Conservation (phyloP, 2,797 vertebrate species). For the Parauchenoglanis ngamensis region DNA sequence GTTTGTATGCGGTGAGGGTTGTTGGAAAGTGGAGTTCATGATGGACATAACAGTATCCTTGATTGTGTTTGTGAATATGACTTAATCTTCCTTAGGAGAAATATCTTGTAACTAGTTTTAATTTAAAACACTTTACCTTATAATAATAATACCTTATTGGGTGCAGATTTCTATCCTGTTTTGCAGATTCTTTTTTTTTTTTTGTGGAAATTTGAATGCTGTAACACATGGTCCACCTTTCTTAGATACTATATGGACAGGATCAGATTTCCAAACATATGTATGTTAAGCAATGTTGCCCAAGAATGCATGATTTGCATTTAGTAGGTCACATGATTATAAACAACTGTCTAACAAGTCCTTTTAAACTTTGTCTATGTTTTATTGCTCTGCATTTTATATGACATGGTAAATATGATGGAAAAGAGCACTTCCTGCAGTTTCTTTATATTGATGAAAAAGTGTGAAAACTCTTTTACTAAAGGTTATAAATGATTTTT, state of each 20-base stretch:
- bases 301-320: background rate
- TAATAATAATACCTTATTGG: too few species aligned
- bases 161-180: background rate
- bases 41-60: too few species aligned
- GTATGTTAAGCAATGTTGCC: background rate
- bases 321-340: background rate
- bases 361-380: background rate
- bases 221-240: background rate
- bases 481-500: background rate
- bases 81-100: background rate
- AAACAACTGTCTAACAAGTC: background rate
- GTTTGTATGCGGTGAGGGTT: too few species aligned
- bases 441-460: too few species aligned
- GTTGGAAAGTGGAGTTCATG: too few species aligned
- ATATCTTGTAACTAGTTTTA: background rate
- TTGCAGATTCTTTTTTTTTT: too few species aligned
- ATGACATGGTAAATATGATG: background rate
- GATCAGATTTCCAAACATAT: background rate
- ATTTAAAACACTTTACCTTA: background rate
- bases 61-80: background rate
- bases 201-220: too few species aligned
- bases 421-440: background rate
- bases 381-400: background rate
- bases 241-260: background rate
- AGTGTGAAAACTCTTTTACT: background rate